Evolutionary conservation across 2,113 vertebrate species (phyloP), one percentile per base, ranked within the genome.

Genomic region (Elephas maximus): DNA sequence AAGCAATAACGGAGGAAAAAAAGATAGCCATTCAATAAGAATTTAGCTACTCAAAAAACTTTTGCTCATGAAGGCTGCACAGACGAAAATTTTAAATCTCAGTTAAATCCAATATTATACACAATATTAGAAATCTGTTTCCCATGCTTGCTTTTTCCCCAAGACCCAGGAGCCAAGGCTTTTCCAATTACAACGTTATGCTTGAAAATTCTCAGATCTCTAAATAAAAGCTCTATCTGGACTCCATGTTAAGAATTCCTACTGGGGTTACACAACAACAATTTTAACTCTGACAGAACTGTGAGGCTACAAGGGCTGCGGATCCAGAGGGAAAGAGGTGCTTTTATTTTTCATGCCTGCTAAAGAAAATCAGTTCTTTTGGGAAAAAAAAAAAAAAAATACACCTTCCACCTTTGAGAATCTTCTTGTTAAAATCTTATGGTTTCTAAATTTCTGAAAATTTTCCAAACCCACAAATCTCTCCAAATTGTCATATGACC

Each of bases 281-380:
- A 41, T 60, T 94, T 83, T 87, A 84, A 85, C n/a, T 94, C 82
- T 76, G 62, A 53, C 26, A 79, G 51, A 96, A 74, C 33, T 26
- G 4, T 91, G 87, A 93, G 57, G 8, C 45, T 94, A 78, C 90
- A 48, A 92, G 24, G 67, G 21, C 30, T 95, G 20, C 60, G 2
- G 18, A 93, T 21, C 45, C 74, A 95, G 14, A 88, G 41, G 15
- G n/a, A 57, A 74, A 67, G 18, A 6, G n/a, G 37, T 41, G 9
- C 37, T 89, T 97, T 94, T 92, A 92, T 93, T 88, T 96, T 95
- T 95, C 62, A 95, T 48, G 8, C 0, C 15, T 86, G 2, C 10
- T 87, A 74, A 71, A 88, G 30, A 93, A 95, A 94, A 82, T 28
- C 41, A 78, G 2, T 17, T 93, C 60, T 37, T 65, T 1, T 28